These are phyloP conservation scores for Cryptotis parvus DNA, from an alignment of 2,113 vertebrate genomes.

Conservation along the genomic window DNA sequence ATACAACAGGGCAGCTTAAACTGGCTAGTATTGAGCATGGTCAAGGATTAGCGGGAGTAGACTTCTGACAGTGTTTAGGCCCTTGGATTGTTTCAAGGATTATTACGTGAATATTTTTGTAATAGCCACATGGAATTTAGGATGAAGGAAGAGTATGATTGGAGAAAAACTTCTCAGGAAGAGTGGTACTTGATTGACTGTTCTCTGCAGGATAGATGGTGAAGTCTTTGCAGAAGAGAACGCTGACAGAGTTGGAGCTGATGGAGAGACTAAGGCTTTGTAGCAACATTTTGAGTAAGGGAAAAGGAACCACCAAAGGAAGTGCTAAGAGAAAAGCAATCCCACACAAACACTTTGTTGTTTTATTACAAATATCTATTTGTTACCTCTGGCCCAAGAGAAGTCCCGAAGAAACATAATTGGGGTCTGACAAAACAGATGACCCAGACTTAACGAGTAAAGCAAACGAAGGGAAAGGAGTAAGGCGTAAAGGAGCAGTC, in stretches of 20 bases:
- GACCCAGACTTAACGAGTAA: background rate
- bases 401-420: background rate
- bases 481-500: background rate
- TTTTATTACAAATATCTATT: background rate
- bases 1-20: too few relatives aligned
- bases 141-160: background rate
- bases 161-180: background rate
- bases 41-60: background rate
- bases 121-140: background rate
- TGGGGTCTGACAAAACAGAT: background rate
- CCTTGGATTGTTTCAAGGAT: background rate
- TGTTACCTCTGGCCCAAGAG: conserved; percentile 4
- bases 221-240: background rate
- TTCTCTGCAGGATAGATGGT: background rate
- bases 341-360: conserved; percentile 3
- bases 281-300: background rate
- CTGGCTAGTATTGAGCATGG: background rate
- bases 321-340: background rate
- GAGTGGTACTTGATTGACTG: background rate
- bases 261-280: conserved; percentile 18
- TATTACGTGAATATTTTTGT: background rate
- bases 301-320: background rate
- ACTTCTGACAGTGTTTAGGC: background rate
- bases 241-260: background rate
- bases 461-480: background rate